Evolutionary conservation across 35 echinoderm and acorn worm genomes (phyloP).

Genomic region (Heliocidaris erythrogramma): DNA sequence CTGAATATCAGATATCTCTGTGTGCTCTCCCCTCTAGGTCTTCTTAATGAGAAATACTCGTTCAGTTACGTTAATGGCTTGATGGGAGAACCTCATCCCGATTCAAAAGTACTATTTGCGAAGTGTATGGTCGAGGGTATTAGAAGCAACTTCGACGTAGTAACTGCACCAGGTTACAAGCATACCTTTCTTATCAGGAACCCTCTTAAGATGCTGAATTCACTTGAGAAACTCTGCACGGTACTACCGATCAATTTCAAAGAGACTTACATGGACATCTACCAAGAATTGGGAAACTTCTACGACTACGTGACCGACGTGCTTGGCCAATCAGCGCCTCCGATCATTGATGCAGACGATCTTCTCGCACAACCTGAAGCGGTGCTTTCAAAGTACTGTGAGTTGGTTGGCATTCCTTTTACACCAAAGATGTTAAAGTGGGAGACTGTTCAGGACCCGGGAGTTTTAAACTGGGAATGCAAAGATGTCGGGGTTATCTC

Average conservation of each 20-base stretch:
- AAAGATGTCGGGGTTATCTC: not conserved
- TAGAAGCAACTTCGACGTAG: not conserved
- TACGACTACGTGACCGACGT: not conserved
- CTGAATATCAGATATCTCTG: too few relatives aligned
- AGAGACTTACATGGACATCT: not conserved
- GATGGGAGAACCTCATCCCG: not conserved
- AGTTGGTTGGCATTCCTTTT: not conserved
- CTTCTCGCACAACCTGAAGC: not conserved
- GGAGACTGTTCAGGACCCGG: not conserved
- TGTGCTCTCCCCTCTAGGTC: not conserved
- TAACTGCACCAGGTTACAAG: not conserved
- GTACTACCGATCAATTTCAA: not conserved
- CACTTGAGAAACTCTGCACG: not conserved
- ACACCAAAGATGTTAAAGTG: not conserved
- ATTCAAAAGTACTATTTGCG: constrained; percentile 12
- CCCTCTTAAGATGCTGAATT: not conserved
- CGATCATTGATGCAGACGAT: constrained; percentile 24
- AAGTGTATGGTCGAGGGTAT: constrained; percentile 27
- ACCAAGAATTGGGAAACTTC: not conserved
- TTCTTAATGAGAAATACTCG: constrained; percentile 30
- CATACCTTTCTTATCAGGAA: not conserved
- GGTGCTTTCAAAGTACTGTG: constrained; percentile 20
- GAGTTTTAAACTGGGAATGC: not conserved
- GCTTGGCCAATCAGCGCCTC: not conserved
- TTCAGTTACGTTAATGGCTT: not conserved